Evolutionary conservation across 2,797 vertebrate genomes (phyloP), one percentile per base, ranked within the genome.

Genomic region (Gallirallus australis): DNA sequence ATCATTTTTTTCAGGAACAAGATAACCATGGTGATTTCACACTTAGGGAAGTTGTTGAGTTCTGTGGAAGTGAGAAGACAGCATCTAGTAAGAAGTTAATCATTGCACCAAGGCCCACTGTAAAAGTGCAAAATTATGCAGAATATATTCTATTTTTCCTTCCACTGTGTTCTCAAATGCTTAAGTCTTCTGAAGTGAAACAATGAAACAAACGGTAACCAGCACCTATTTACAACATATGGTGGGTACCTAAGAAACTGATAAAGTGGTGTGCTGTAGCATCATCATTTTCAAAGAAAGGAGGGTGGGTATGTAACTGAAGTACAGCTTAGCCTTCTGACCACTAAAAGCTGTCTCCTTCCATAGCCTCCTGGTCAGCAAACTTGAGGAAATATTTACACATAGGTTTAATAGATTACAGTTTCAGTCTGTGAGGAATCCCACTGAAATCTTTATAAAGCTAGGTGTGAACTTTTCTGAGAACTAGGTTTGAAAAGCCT

Each of bases 161-260:
- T 69, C 23, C 39, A 30, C 30, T 82, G 6, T 56, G 42, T 80
- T 66, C 77, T 65, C 42, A 81, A 79, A 64, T 59, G 30, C 15
- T 28, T 54, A 70, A 94, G 21, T 28, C 39, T 72, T 76, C 60
- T 7, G 3, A 77, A 92, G 77, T 53, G 42, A 89, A 89, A 60
- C 48, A 35, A 70, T 68, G 25, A 33, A 85, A 54, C 19, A 77
- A 69, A 37, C 4, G 56, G 53, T 24, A 73, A 61, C 12, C 4
- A 61, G 68, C 4, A 63, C 6, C 15, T 48, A 60, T 14, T 31
- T 63, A 72, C 6, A 12, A 48, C 25, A 64, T 9, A 21, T 18
- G 57, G 11, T 10, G 39, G 0, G 3, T 14, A 42, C 15, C 7
- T 31, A 54, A 17, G 19, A 76, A 75, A 35, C 15, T 56, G 33